Conservation (phyloP, 2,888 invertebrate species). For the Ochlodes sylvanus region DNA sequence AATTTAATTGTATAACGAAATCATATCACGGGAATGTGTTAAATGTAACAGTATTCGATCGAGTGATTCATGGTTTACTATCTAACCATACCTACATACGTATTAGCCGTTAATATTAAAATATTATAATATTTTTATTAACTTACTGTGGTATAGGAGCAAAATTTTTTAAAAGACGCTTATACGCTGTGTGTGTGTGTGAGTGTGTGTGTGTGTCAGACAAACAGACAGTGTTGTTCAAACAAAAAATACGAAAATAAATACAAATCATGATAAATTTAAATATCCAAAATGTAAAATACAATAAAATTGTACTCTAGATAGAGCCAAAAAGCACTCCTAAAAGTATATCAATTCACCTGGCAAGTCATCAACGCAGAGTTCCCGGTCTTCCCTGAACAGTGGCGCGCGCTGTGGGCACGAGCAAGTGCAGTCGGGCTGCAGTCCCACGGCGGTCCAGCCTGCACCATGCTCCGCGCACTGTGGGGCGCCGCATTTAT, state of each 20-base stretch:
- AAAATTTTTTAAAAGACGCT: too few species aligned
- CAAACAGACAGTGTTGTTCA: too few species aligned
- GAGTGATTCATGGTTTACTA: neutral
- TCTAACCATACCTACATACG: neutral
- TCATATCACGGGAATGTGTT: slow-evolving; percentile 31
- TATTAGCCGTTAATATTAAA: slow-evolving; percentile 27
- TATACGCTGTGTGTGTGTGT: too few species aligned
- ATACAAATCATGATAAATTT: too few species aligned
- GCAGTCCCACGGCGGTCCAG: slow-evolving; percentile 47
- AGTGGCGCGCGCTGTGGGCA: slow-evolving; percentile 91
- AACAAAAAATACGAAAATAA: too few species aligned
- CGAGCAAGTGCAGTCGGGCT: slow-evolving; percentile 88
- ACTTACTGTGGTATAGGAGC: too few species aligned
- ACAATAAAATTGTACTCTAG: too few species aligned
- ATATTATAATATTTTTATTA: too few species aligned
- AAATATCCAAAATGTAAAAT: too few species aligned
- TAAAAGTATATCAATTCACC: slow-evolving; percentile 83
- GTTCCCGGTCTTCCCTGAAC: slow-evolving; percentile 93
- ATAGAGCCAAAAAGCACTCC: too few species aligned
- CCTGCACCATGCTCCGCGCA: slow-evolving; percentile 76
- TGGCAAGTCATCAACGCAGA: slow-evolving; percentile 94
- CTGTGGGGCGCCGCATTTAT: slow-evolving; percentile 67
- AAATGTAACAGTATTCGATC: slow-evolving; percentile 29
- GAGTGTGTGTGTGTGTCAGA: too few species aligned
- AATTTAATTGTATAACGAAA: slow-evolving; percentile 30